Evolutionary conservation across 2,113 vertebrate genomes (phyloP), one percentile per base, ranked within the genome.

Genomic region (Ascaphus truei): DNA sequence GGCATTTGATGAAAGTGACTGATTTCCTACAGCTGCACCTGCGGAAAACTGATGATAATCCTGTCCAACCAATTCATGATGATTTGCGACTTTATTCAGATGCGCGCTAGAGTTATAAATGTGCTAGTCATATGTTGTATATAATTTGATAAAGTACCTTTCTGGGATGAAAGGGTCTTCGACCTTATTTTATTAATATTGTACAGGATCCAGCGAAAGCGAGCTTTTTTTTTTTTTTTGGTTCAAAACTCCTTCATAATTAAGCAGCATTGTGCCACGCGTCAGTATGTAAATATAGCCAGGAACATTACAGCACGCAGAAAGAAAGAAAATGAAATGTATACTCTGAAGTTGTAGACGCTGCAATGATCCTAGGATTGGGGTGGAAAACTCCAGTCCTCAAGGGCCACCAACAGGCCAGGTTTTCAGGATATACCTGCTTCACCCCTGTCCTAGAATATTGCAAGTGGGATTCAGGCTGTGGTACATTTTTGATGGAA

Each of bases 21-120:
- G 93, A 96, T 95, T 71, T 92, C 92, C 87, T 82, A 80, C 78
- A 80, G 84, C 86, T 86, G 85, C 88, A 96, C 90, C 94, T 92
- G 90, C 84, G 83, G 89, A 87, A 94, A 94, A 97, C 86, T 89
- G 92, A 96, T 95, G 93, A 93, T 93, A 89, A 94, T 90, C 84
- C 90, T 87, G 87, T 88, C 92, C 91, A 89, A 96, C 92, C 88
- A 90, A 92, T 94, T 95, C 91, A 92, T 94, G 94, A 93, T 77
- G 74, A 80, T 82, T 83, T 81, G 80, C 83, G 89, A 92, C 91
- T 93, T 92, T 84, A 89, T 85, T 83, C 90, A 85, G 86, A 95
- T 89, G 84, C 92, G 90, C 84, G 84, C 87, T 74, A 84, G 86
- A 89, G 84, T 89, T 86, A 85, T 88, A 91, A 90, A 94, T 91